Base-by-base conservation (phyloP, 2,797 vertebrate species). In the Zenarchopterus dispar region DNA sequence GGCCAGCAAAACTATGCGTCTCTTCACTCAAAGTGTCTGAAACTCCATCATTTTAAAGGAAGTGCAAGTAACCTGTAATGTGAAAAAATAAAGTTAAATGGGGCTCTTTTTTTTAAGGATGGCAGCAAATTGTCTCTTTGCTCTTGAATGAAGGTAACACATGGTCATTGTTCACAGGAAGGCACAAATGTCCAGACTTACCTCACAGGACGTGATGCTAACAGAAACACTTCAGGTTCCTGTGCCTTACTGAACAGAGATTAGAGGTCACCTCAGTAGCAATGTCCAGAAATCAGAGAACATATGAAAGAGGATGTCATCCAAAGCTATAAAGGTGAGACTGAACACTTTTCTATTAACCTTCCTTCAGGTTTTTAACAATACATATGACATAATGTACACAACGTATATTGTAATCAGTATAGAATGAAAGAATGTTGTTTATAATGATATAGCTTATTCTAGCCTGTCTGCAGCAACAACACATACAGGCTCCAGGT, bases 11-110 rank as follows among this genome's bases (percentile, higher is more conserved):
- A 70, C 23, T 3, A 33, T 56, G 55, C 52, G 56, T 57, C 44
- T 18, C 59, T 52, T 44, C 52, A 62, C 48, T 63, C 43, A 57
- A 69, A 75, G 31, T 51, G 72, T 67, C 63, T 64, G 48, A 46
- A 74, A 65, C 44, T 41, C 16, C 10, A 66, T 70, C 74, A 69
- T 71, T 78, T 50, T 60, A 67, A 59, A 62, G 33, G 23, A 67
- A 59, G 26, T 47, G 17, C 23, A 53, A 23, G 69, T 62, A 21
- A 23, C 11, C 58, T 56, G 45, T 46, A 15, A 17, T 36, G 33
- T 10, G n/a, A 18, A 26, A n/a, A 16, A 39, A 24, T 56, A 52
- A 8, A n/a, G 47, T 66, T 22, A 48, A 48, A 65, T 6, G 16
- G 19, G 11, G 11, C 28, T 23, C 24, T 26, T 36, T 42, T 36